phyloP scores from a whole-genome alignment of 2,113 vertebrate genomes.

The Clarias batrachus region DNA sequence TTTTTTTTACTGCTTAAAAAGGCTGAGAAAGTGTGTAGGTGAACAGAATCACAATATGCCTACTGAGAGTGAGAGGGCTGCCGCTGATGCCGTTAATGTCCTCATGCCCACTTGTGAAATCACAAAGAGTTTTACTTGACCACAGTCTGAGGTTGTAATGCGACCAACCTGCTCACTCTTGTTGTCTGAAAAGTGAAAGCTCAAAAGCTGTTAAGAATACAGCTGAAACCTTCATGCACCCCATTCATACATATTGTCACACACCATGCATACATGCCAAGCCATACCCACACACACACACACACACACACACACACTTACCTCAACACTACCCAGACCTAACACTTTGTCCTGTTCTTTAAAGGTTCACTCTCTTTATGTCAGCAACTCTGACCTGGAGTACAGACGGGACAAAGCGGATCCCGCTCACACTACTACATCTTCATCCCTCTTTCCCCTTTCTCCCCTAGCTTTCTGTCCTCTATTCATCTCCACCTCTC shows the following conservation, averaged over 20 bases:
- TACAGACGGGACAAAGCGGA: conserved; percentile 6
- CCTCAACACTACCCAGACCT: not conserved
- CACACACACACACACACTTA: not conserved
- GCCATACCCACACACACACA: not conserved
- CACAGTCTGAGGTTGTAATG: conserved; percentile 5
- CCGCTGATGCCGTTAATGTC: not conserved
- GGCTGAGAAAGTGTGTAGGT: not conserved
- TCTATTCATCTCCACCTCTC: not conserved
- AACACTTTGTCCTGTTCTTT: conserved; percentile 11
- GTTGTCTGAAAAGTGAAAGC: not conserved
- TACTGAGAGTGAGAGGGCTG: not conserved
- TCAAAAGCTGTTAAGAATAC: not conserved
- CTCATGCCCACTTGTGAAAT: not conserved
- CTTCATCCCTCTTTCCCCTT: not conserved
- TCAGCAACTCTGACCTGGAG: conserved; percentile 1
- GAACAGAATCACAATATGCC: not conserved
- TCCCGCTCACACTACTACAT: not conserved
- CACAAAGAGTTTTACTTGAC: conserved; percentile 1
- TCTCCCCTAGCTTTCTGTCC: not conserved
- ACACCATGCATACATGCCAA: not conserved
- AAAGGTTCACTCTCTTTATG: not conserved
- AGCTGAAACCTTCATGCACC: not conserved
- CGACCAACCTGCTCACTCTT: not conserved
- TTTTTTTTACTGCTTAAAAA: not conserved
- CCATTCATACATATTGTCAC: not conserved